Evolutionary conservation across 2,888 invertebrate species (phyloP), one percentile per base, ranked within the genome.

Genomic region (Mayetiola destructor): DNA sequence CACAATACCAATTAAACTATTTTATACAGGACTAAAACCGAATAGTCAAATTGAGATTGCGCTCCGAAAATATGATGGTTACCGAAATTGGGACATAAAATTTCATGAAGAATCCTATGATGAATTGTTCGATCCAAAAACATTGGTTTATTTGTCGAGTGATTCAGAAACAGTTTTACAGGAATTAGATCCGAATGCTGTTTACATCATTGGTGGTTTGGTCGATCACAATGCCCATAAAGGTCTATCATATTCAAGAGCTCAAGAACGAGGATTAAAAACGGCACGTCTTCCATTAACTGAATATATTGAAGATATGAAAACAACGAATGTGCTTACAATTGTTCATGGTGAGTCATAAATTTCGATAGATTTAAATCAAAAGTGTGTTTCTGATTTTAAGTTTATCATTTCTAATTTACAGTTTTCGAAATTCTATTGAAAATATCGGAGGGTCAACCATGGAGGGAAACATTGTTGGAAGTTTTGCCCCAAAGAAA

Each of bases 211-310:
- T 69, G 99, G 99, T 39, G 99, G 96, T 27, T 75, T 99, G 48
- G 94, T 99, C 0, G 99, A 99, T 74, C 97, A 99, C 69, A 99
- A 99, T 74, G 80, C 85, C 63, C 87, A 94, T 63, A 97, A 96
- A 84, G 94, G 94, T 2, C 72, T 89, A 16, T 95, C 95, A 67
- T 81, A 86, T 68, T 80, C 81, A 62, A 77, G 88, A 64, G 97
- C 99, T 2, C 67, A 77, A 37, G 80, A 86, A 64, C 82, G 85
- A 67, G 85, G 84, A 3, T 76, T 95, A 30, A 72, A 73, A 59
- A 94, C 94, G 71, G 92, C 81, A 1, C 83, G 88, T 64, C 73
- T 99, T 52, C 97, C 99, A 0, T 80, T 99, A 62, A 82, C 82
- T 61, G 86, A 93, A 70, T 88, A 85, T 75, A 80, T 99, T 52